phyloP scores from a whole-genome alignment of 2,113 vertebrate species.

The Oenanthe melanoleuca region DNA sequence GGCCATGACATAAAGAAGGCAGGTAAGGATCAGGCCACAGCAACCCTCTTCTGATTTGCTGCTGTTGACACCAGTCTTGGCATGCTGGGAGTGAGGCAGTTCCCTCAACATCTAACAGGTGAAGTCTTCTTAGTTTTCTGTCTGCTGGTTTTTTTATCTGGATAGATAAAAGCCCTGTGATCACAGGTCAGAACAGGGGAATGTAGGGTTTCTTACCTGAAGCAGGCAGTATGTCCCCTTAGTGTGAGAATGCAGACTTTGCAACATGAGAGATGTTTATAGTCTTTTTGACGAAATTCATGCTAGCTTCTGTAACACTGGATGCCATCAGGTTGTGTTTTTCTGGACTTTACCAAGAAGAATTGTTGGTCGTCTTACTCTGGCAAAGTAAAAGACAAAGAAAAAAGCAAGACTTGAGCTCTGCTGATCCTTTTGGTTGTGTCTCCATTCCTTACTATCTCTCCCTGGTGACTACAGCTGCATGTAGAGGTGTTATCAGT shows the following conservation, averaged over 20 bases:
- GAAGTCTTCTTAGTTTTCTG: neutral
- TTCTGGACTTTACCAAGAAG: neutral
- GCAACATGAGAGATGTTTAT: neutral
- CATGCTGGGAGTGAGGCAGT: neutral
- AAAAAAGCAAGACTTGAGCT: neutral
- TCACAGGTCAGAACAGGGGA: neutral
- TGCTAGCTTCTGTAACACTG: neutral
- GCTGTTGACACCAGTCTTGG: neutral
- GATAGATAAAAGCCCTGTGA: neutral
- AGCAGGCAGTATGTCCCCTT: neutral
- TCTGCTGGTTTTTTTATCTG: neutral
- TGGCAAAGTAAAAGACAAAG: neutral
- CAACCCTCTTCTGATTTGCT: neutral
- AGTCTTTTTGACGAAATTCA: neutral
- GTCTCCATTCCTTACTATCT: neutral
- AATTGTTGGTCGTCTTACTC: neutral
- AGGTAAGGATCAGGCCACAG: conserved; percentile 66
- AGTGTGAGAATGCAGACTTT: neutral
- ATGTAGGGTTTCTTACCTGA: neutral
- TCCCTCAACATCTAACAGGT: neutral
- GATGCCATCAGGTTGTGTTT: neutral
- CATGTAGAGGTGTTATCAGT: neutral
- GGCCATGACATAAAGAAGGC: conserved; percentile 84
- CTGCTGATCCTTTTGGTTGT: neutral
- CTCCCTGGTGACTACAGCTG: neutral